Evolutionary conservation across 1,140 invertebrate genomes (phyloP), one percentile per base, ranked within the genome.

Genomic region (Pemphigus obesinymphae): DNA sequence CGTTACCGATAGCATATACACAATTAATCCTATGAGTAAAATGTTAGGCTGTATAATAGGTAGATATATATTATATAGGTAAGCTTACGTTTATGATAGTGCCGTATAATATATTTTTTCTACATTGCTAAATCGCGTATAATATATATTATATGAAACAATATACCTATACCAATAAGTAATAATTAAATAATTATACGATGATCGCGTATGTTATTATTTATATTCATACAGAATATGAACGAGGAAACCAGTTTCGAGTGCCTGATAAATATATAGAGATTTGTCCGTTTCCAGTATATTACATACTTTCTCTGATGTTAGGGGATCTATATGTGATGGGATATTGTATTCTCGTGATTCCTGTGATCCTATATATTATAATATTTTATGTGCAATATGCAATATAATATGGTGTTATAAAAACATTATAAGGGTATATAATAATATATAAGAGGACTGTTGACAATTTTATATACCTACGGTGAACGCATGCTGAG

Each of bases 171-270:
- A 20, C 29, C n/a, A n/a, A n/a, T n/a, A 45, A 48, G 43, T 73
- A 73, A 13, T 50, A 50, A 70, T 50, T n/a, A 31, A 50, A 50
- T 31, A 50, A 73, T 73, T 72, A 72, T 29, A 31, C 43, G 45
- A 48, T 43, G 1, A 26, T 70, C 6, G 13, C 40, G 23, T 40
- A 37, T 20, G n/a, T 3, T 23, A n/a, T 26, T 70, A 45, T 70
- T 70, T 70, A 37, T n/a, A n/a, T n/a, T n/a, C n/a, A n/a, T 37
- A 66, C 37, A 66, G n/a, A 66, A 66, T 70, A n/a, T n/a, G n/a
- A n/a, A 70, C n/a, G 11, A 70, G 40, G 66, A 70, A 70, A 48
- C 70, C 70, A 73, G 70, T 73, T 73, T 15, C 43, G 23, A 72
- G n/a, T 1, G 37, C 31, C 66, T 15, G 68, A 45, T 70, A 26